Conservation (phyloP, 2,797 vertebrate genomes). For the Amblyopsis hoosieri region DNA sequence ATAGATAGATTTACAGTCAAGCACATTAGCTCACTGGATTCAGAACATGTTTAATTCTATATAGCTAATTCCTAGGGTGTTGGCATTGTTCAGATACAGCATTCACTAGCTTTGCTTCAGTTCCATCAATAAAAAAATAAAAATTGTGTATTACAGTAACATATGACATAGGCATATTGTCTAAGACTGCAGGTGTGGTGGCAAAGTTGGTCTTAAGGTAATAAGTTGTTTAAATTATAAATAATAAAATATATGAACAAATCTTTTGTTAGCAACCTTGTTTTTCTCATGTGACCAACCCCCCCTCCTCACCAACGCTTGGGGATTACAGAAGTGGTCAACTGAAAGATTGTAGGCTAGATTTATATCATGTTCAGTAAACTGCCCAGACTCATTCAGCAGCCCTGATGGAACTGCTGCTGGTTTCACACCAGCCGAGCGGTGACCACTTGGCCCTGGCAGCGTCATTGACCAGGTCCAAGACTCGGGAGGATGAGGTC, state of each 20-base stretch:
- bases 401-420: slow-evolving; percentile 78
- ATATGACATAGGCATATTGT: slow-evolving; percentile 1
- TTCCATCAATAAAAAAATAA: slow-evolving; percentile 3
- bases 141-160: slow-evolving; percentile 7
- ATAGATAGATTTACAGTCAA: not conserved
- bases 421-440: slow-evolving; percentile 60
- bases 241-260: too few relatives aligned
- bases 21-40: not conserved
- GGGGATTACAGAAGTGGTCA: slow-evolving; percentile 33
- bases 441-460: slow-evolving; percentile 69
- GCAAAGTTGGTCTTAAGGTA: too few relatives aligned
- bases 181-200: too few relatives aligned
- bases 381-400: slow-evolving; percentile 48
- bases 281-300: not conserved
- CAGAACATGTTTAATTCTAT: not conserved
- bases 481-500: slow-evolving; percentile 80
- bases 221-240: too few relatives aligned
- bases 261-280: not conserved
- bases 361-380: slow-evolving; percentile 8
- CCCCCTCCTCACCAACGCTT: not conserved
- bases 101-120: too few relatives aligned
- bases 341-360: not conserved
- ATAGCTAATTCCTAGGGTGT: too few relatives aligned
- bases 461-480: slow-evolving; percentile 50
- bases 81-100: too few relatives aligned